These are phyloP conservation scores for Polylopha cassiicola DNA, from an alignment of 2,888 invertebrate genomes.

Conservation along the genomic window DNA sequence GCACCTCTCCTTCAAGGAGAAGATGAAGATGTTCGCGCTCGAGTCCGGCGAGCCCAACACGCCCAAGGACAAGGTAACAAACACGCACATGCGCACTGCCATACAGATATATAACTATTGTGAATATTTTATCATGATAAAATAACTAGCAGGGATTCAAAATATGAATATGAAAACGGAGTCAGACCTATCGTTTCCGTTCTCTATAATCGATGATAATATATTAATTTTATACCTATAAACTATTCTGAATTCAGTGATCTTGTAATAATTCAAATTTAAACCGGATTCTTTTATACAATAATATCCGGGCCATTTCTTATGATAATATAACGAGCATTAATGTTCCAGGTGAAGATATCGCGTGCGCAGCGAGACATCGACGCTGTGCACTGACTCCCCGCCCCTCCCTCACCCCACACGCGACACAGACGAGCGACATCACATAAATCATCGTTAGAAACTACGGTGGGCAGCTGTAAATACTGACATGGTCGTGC, in stretches of 20 bases:
- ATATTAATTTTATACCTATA: too few relatives aligned
- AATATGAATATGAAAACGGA: too few relatives aligned
- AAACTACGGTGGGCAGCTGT: conserved; percentile 37
- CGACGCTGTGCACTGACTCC: conserved; percentile 81
- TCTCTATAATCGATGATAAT: too few relatives aligned
- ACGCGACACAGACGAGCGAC: not conserved
- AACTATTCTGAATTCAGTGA: not conserved
- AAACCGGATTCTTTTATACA: too few relatives aligned
- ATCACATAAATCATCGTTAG: not conserved
- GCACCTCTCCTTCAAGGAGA: conserved; percentile 97
- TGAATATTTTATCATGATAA: too few relatives aligned
- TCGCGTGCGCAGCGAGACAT: conserved; percentile 97
- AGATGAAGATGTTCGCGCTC: conserved; percentile 99
- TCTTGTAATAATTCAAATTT: too few relatives aligned
- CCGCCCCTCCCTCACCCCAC: not conserved
- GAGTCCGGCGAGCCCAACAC: conserved; percentile 96
- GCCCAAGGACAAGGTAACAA: conserved; percentile 88
- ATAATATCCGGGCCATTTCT: not conserved
- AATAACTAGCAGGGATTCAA: too few relatives aligned
- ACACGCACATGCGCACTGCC: too few relatives aligned
- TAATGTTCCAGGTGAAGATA: conserved; percentile 84
- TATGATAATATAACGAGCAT: conserved; percentile 6
- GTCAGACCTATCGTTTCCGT: too few relatives aligned
- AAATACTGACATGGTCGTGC: too few relatives aligned
- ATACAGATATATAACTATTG: too few relatives aligned